phyloP scores from a whole-genome alignment of 2,113 vertebrate species.

The Theropithecus gelada region DNA sequence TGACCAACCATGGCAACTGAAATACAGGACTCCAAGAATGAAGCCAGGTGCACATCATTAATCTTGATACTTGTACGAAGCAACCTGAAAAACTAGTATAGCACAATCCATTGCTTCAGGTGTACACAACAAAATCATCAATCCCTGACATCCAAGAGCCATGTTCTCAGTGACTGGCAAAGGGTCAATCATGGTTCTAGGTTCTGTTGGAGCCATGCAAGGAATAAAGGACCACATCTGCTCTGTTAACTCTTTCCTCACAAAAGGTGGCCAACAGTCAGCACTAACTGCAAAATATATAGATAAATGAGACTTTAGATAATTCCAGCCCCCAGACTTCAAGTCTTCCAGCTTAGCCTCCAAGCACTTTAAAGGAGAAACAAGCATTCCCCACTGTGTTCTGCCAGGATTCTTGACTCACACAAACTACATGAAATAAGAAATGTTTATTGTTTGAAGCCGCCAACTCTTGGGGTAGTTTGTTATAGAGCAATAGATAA shows the following conservation, averaged over 20 bases:
- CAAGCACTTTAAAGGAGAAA: neutral
- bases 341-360: neutral
- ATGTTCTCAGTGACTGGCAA: neutral
- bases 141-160: neutral
- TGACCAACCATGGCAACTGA: neutral
- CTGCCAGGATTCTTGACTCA: neutral
- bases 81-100: neutral
- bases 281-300: neutral
- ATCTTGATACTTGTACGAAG: neutral
- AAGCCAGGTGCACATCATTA: neutral
- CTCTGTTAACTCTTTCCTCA: neutral
- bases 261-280: neutral
- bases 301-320: neutral
- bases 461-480: neutral
- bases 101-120: neutral
- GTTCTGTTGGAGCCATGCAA: neutral
- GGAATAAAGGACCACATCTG: neutral
- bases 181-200: neutral
- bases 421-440: neutral
- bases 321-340: neutral
- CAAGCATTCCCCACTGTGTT: neutral
- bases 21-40: neutral
- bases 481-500: neutral
- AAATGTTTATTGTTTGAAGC: neutral
- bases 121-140: neutral